A percentile compares a stretch with the other conserved stretches of the same genome.
Evolutionary conservation across 2,888 invertebrate species (phyloP).

Genomic region (Lasioglossum zephyrum): DNA sequence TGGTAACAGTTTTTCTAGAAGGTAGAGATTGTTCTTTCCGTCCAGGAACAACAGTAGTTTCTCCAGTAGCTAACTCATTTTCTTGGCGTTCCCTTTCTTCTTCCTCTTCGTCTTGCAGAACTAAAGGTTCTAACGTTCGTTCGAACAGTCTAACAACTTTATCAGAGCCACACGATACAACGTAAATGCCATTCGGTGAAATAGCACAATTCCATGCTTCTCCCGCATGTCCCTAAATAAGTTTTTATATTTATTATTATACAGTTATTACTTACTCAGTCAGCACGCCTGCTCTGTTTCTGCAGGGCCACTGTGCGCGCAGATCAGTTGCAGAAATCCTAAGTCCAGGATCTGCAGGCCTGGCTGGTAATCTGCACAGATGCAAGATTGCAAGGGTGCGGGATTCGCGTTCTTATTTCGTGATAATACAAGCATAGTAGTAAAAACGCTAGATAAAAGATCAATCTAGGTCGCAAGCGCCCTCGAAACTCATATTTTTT

Average conservation of each 20-base stretch:
- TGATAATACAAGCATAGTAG: no score
- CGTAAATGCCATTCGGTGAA: constrained; percentile 92
- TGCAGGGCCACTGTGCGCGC: no score
- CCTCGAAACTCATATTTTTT: no score
- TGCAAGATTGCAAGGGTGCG: no score
- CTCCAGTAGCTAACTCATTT: constrained; percentile 90
- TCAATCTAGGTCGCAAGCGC: no score
- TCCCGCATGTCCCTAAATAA: constrained; percentile 90
- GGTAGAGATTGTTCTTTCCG: constrained; percentile 92
- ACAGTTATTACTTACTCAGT: background rate
- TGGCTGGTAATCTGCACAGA: no score
- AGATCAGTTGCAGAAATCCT: no score
- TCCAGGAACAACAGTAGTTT: constrained; percentile 89
- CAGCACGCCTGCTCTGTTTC: no score
- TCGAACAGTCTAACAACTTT: constrained; percentile 94
- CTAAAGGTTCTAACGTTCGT: constrained; percentile 94
- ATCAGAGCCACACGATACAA: constrained; percentile 94
- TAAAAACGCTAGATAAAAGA: no score
- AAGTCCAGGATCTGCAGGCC: no score
- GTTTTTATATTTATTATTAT: background rate
- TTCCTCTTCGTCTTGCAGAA: constrained; percentile 96
- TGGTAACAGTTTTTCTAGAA: constrained; percentile 94
- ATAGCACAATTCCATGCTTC: constrained; percentile 91
- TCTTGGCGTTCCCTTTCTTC: constrained; percentile 92
- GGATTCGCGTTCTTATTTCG: no score